Percentiles rank a stretch among this genome's conserved stretches.
Conservation (phyloP, 2,888 invertebrate species). For the Zonitis immaculata region DNA sequence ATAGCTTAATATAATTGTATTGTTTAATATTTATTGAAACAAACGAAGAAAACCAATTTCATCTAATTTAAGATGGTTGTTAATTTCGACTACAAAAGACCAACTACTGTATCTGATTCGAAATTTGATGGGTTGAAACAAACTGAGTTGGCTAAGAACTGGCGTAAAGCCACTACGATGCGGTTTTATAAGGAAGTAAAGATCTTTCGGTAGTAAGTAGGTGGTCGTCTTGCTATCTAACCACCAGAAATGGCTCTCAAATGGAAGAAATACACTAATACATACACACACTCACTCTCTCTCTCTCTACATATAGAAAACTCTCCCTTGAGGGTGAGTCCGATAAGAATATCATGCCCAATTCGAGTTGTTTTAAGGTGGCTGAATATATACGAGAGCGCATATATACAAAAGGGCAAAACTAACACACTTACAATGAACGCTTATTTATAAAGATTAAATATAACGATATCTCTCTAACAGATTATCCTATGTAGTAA, state of each 20-base stretch:
- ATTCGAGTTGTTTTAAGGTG: constrained; percentile 20
- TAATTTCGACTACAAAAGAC: background rate
- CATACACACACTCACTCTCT: background rate
- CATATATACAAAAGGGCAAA: constrained; percentile 18
- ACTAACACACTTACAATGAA: constrained; percentile 22
- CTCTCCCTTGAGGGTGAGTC: constrained; percentile 25
- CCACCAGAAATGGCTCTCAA: constrained; percentile 22
- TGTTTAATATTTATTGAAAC: background rate
- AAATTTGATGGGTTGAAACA: constrained; percentile 14
- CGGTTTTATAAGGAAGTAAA: constrained; percentile 7
- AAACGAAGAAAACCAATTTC: background rate
- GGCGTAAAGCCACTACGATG: constrained; percentile 3
- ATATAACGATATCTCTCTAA: constrained; percentile 21
- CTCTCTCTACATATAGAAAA: background rate
- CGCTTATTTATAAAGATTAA: constrained; percentile 31
- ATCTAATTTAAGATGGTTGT: background rate
- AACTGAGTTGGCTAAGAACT: constrained; percentile 2
- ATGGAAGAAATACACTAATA: constrained; percentile 24
- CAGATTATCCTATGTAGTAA: constrained; percentile 22
- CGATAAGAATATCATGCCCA: constrained; percentile 26
- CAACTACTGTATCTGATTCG: constrained; percentile 18
- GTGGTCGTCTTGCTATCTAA: constrained; percentile 14
- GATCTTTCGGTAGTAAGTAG: constrained; percentile 22
- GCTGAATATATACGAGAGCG: constrained; percentile 23
- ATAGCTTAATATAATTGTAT: background rate